Base-by-base conservation (phyloP, 2,888 invertebrate genomes). In the Malachius bipustulatus region DNA sequence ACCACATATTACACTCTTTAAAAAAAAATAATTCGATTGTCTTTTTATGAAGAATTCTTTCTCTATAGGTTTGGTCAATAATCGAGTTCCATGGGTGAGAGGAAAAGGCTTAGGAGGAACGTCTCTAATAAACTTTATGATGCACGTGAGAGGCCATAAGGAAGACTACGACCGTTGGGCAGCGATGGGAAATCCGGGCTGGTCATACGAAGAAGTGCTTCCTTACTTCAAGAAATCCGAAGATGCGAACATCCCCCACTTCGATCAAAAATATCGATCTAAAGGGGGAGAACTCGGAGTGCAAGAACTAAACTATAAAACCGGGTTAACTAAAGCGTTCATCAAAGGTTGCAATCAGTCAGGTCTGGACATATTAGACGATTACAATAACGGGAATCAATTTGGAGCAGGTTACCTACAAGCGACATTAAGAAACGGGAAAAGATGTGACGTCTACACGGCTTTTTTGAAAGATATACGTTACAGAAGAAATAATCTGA, bases 401-500 rank as follows among this genome's bases (percentile, higher is more conserved):
- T 87, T 89, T 0, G 90, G 88, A 4, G 88, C 82, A 53, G 78
- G 79, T 2, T 77, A 88, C 54, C 88, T 78, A 50, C 90, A 90
- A 62, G 87, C 77, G 55, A 90, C 87, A n/a, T 84, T 88, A 73
- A 66, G 89, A 37, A 66, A 87, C 35, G 89, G 82, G 0, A 73
- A 82, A 0, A 69, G 90, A 36, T 84, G 84, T 54, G 87, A 87
- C 35, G 67, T 84, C 0, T 79, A 88, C 1, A 89, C 88, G 57
- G 87, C 88, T 0, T 90, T 89, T 54, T 53, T 90, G 4, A 67
- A 84, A 15, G 88, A 89, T 0, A 75, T 82, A 0, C 66, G 84
- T 19, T 61, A 80, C 12, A n/a, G n/a, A n/a, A 68, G 90, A n/a
- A 68, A 71, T 37, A 90, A 90, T 52, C 70, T 90, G n/a, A 85